Conservation (phyloP, 2,113 vertebrate genomes). For the Brachirus orientalis region DNA sequence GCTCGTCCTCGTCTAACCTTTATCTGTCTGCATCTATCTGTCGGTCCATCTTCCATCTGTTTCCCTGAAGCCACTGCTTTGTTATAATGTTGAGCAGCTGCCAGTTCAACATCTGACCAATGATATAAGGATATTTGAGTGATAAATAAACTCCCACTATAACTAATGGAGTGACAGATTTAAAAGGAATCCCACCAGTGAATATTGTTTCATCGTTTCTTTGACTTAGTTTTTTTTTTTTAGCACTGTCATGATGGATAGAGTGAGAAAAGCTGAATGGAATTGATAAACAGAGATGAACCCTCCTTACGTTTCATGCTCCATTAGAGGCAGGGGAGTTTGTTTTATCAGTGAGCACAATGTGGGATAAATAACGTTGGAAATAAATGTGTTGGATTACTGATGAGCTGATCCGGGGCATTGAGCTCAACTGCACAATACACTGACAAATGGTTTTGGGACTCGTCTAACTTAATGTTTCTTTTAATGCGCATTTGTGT, state of each 20-base stretch:
- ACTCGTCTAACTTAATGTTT: too few species aligned
- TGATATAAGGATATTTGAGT: background rate
- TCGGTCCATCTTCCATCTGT: slow-evolving; percentile 20
- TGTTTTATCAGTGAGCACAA: slow-evolving; percentile 21
- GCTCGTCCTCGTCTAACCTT: slow-evolving; percentile 40
- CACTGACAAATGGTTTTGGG: slow-evolving; percentile 29
- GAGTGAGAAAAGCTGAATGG: too few species aligned
- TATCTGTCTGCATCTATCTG: background rate
- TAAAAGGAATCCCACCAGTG: slow-evolving; percentile 1
- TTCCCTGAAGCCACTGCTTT: background rate
- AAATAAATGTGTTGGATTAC: slow-evolving; percentile 8
- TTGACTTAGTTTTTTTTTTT: too few species aligned
- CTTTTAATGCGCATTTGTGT: too few species aligned
- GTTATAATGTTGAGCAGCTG: background rate
- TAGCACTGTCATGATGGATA: slow-evolving; percentile 25
- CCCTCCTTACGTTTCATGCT: slow-evolving; percentile 13
- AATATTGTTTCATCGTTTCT: too few species aligned
- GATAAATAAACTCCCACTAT: background rate
- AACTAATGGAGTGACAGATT: slow-evolving; percentile 1
- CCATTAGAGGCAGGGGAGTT: background rate
- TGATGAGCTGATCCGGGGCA: too few species aligned
- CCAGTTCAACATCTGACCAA: background rate
- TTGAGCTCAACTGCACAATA: too few species aligned
- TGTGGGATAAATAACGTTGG: slow-evolving; percentile 28
- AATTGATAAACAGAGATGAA: too few species aligned